Evolutionary conservation across 2,888 invertebrate species (phyloP), one percentile per base, ranked within the genome.

Genomic region (Piscicola geometra): DNA sequence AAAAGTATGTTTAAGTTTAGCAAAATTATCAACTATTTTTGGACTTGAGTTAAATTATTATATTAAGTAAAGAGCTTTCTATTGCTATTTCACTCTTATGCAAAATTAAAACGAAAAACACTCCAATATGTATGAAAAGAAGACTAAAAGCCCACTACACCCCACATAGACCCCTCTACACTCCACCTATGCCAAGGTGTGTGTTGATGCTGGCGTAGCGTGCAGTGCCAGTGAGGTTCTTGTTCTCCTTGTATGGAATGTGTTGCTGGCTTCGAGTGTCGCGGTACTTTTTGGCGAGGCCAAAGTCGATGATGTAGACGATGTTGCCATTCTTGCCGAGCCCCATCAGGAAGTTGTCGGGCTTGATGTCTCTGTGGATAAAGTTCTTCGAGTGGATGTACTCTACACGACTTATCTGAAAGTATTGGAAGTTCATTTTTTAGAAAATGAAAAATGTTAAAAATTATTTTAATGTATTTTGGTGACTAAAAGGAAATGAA

Each of bases 341-440:
- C 71, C 86, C 86, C 88, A 88, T 88, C 73, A 88, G 83, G 82
- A 88, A 88, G 82, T 88, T 88, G 82, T 88, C 88, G 30, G 88
- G 88, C 81, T 85, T 85, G 81, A 97, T 96, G 88, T 98, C 97
- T 74, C 85, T 91, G 89, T 99, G 99, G 86, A 99, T 99, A 88
- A 99, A 99, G 85, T 95, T 95, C 88, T 98, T 98, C 88, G 93
- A 93, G 88, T 99, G 99, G 84, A 98, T 93, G 87, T 91, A 98
- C 88, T 98, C 98, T 84, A 99, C 92, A 83, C 98, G 92, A 76
- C 94, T 87, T 67, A 88, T 86, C 87, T 85, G 82, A 56, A 82
- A 81, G 71, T 35, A 67, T 67, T 35, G 3, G 2, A 30, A 32
- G 32, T 30, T 28, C 3, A 28, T 32, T 28, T 30, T 67, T 64